A percentile compares a stretch with the other conserved stretches of the same genome.
phyloP scores from a whole-genome alignment of 2,797 vertebrate species.

The Pelobates cultripes region DNA sequence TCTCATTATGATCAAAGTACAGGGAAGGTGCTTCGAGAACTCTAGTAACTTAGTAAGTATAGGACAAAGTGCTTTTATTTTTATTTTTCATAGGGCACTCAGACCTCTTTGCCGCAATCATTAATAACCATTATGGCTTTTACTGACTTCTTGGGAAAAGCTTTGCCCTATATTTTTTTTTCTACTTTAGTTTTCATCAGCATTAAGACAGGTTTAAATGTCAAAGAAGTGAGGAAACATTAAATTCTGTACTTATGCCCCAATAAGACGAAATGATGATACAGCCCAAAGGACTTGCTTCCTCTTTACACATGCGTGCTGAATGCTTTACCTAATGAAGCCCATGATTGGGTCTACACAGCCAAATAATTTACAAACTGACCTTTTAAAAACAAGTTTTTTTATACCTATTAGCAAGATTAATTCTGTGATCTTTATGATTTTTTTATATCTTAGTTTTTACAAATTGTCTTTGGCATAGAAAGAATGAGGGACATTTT shows the following conservation, averaged over 20 bases:
- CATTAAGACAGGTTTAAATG: slow-evolving; percentile 52
- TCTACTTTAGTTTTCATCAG: slow-evolving; percentile 52
- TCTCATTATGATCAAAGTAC: slow-evolving; percentile 77
- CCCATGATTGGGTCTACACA: background rate
- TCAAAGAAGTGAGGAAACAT: slow-evolving; percentile 34
- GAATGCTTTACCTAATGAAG: slow-evolving; percentile 34
- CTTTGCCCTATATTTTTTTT: slow-evolving; percentile 65
- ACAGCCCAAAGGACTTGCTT: slow-evolving; percentile 22
- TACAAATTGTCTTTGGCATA: too few relatives aligned
- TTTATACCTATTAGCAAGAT: too few relatives aligned
- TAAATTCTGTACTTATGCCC: slow-evolving; percentile 34
- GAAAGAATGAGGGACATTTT: too few relatives aligned
- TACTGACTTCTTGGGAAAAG: slow-evolving; percentile 71
- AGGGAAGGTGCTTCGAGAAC: slow-evolving; percentile 74
- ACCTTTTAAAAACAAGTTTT: too few relatives aligned
- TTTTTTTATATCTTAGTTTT: too few relatives aligned
- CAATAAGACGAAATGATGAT: slow-evolving; percentile 16
- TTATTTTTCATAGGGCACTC: slow-evolving; percentile 70
- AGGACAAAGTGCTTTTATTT: slow-evolving; percentile 71
- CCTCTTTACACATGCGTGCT: slow-evolving; percentile 29
- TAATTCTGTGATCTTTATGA: too few relatives aligned
- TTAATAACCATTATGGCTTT: slow-evolving; percentile 71
- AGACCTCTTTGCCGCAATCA: slow-evolving; percentile 69
- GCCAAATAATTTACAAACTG: background rate
- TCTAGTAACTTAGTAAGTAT: slow-evolving; percentile 74